Evolutionary conservation across 2,797 vertebrate species (phyloP).

Genomic region (Sebastes iracundus): DNA sequence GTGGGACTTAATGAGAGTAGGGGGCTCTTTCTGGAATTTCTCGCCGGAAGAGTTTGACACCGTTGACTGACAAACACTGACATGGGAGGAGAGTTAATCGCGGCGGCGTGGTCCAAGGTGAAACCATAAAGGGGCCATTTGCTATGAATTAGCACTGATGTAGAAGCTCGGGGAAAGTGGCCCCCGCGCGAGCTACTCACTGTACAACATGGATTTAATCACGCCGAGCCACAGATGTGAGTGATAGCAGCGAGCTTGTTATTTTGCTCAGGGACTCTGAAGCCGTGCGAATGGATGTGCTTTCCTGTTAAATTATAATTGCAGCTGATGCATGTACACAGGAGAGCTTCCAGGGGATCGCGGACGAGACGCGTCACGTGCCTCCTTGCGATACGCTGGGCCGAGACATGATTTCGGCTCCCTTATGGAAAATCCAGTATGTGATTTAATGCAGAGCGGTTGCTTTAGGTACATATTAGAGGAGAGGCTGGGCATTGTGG

Average conservation of each 20-base stretch:
- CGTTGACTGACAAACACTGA: constrained; percentile 54
- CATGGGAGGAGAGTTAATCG: constrained; percentile 50
- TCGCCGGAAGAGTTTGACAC: constrained; percentile 41
- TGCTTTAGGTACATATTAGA: neutral
- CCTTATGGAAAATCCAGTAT: constrained; percentile 31
- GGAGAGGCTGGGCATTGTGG: neutral
- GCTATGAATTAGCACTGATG: constrained; percentile 63
- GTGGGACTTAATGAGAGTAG: constrained; percentile 43
- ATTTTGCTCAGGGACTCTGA: constrained; percentile 74
- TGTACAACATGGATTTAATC: constrained; percentile 72
- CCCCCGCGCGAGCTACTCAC: constrained; percentile 34
- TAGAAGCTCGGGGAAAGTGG: constrained; percentile 49
- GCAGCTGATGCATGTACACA: constrained; percentile 77
- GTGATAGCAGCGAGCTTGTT: constrained; percentile 72
- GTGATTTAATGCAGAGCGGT: constrained; percentile 18
- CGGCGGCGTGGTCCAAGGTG: constrained; percentile 41
- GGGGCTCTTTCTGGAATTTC: constrained; percentile 33
- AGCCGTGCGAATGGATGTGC: constrained; percentile 69
- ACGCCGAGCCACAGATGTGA: constrained; percentile 74
- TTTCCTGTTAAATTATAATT: constrained; percentile 82
- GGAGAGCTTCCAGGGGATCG: constrained; percentile 57
- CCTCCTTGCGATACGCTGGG: constrained; percentile 54
- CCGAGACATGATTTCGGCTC: constrained; percentile 60
- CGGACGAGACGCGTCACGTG: constrained; percentile 27
- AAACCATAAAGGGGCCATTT: constrained; percentile 66